Base-by-base conservation (phyloP, 1,140 invertebrate genomes). In the Aphelenchoides fujianensis region DNA sequence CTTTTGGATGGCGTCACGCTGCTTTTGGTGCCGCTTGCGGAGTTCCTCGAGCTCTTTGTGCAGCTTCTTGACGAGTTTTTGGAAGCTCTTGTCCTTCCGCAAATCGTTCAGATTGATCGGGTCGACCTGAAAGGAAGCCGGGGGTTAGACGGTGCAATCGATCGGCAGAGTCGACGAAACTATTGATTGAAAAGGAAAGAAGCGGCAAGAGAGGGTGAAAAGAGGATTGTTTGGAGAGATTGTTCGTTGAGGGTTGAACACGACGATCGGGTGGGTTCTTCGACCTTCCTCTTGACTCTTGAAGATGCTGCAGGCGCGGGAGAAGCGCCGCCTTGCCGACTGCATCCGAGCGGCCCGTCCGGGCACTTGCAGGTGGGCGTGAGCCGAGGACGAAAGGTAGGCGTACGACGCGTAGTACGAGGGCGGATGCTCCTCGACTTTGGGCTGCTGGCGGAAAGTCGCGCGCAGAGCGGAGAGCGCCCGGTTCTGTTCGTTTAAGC, bases 1-100 rank as follows among this genome's bases (percentile, higher is more conserved):
- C 85, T 97, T 96, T 85, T 97, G 95, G 81, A 98, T 89, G 19
- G 89, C 85, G 74, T 91, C 88, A 83, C 92, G 90, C 86, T 98
- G 95, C 84, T 99, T 99, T 71, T 91, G 89, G 75, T 98, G 95
- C 70, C 91, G 90, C 83, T 97, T 97, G 82, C 90, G 91, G 85
- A 97, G 87, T 7, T 91, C 87, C 73, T 98, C 95, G 69, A 95
- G 82, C 79, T 98, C 95, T 83, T 98, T 98, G 84, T 92, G 91
- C 78, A 98, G 94, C 83, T 97, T 98, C 80, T 94, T 92, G 37
- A 91, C 89, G n/a, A 92, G 90, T 87, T 98, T 98, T 76, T 91
- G 87, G 86, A 93, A 98, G 52, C 90, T 90, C 86, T 98, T 98
- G 82, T 98, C 95, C 78, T 90, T 89, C 35, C 91, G 90, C 48